Conservation (phyloP, 2,797 vertebrate species). For the Poecilia wingei region DNA sequence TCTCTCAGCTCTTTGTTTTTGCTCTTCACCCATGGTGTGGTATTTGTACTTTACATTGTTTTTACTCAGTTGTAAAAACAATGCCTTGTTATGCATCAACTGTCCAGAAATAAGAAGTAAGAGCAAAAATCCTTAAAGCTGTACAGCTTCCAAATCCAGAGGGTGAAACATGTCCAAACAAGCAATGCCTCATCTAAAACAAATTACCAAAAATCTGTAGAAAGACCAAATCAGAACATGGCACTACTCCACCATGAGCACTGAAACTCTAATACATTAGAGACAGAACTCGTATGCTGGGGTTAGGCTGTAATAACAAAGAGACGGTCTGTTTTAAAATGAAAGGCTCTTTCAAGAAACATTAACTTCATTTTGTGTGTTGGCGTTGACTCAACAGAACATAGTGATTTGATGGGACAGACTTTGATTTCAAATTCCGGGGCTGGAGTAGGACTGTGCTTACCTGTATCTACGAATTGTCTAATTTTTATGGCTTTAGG, state of each 20-base stretch:
- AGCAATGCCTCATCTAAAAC: neutral
- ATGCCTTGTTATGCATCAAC: neutral
- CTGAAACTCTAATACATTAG: neutral
- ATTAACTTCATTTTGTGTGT: neutral
- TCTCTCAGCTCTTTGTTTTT: no score
- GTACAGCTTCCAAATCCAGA: neutral
- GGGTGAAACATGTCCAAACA: neutral
- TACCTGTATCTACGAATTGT: neutral
- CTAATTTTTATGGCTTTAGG: neutral
- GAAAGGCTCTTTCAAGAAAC: neutral
- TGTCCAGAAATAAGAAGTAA: neutral
- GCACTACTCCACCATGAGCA: neutral
- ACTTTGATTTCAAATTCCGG: neutral
- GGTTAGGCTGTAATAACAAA: neutral
- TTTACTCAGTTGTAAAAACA: no score
- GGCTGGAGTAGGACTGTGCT: no score
- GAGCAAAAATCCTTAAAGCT: neutral
- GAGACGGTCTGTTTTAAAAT: conserved; percentile 1
- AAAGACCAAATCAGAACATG: neutral
- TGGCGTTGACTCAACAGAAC: conserved; percentile 11
- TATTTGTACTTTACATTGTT: no score
- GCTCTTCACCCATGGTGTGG: no score
- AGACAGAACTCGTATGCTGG: neutral
- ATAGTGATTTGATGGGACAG: conserved; percentile 2
- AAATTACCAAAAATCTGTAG: neutral